phyloP scores from a whole-genome alignment of 2,888 invertebrate species.

The Meandrusa payeni region DNA sequence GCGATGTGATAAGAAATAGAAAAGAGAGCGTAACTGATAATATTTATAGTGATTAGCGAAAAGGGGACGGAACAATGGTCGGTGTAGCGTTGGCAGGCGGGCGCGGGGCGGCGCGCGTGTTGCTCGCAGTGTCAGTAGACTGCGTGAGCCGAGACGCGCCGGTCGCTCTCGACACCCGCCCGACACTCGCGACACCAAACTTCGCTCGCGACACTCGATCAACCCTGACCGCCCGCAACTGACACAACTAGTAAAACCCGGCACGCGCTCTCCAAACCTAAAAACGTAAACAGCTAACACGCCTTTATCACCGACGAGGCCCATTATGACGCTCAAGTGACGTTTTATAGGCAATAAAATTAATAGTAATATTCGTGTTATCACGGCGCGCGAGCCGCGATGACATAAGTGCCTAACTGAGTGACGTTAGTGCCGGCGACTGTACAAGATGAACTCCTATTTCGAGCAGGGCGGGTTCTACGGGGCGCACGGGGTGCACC shows the following conservation, averaged over 20 bases:
- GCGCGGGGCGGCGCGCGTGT: constrained; percentile 83
- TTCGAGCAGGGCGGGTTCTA: constrained; percentile 98
- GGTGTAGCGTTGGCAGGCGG: constrained; percentile 67
- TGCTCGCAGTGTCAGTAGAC: constrained; percentile 77
- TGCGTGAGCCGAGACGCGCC: constrained; percentile 84
- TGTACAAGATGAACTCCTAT: constrained; percentile 93
- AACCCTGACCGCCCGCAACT: constrained; percentile 53
- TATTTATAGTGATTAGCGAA: constrained; percentile 80
- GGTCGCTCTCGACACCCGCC: constrained; percentile 66
- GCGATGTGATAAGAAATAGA: constrained; percentile 71
- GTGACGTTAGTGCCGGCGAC: constrained; percentile 73
- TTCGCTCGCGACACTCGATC: constrained; percentile 64
- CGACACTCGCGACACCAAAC: constrained; percentile 66
- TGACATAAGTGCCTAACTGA: constrained; percentile 75
- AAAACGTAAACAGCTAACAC: constrained; percentile 80
- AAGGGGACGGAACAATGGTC: constrained; percentile 78
- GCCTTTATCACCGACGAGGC: constrained; percentile 75
- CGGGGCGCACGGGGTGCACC: constrained; percentile 92
- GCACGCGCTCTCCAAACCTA: constrained; percentile 72
- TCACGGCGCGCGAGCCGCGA: constrained; percentile 71
- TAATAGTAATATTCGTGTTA: constrained; percentile 76
- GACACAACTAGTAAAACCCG: constrained; percentile 72
- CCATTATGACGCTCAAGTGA: constrained; percentile 80
- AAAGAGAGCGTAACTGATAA: constrained; percentile 77
- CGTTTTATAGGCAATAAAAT: constrained; percentile 79